phyloP scores from a whole-genome alignment of 2,888 invertebrate species.

The Thecocarcelia acutangulata region DNA sequence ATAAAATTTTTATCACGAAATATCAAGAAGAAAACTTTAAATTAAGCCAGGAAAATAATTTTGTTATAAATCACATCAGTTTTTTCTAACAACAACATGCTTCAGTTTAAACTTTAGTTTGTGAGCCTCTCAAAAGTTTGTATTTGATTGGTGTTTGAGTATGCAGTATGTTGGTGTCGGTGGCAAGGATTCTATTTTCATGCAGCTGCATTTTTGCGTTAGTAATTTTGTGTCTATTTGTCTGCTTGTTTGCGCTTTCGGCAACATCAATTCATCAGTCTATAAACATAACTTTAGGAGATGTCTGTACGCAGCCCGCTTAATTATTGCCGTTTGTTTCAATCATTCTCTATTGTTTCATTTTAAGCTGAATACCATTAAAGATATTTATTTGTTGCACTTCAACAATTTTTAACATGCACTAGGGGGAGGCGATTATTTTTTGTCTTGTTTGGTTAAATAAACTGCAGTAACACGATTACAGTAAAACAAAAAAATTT shows the following conservation, averaged over 20 bases:
- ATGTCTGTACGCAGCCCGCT: conserved; percentile 58
- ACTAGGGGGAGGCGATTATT: background rate
- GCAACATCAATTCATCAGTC: conserved; percentile 60
- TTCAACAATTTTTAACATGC: background rate
- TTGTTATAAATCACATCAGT: no score
- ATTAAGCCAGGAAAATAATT: no score
- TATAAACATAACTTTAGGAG: conserved; percentile 58
- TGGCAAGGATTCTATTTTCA: background rate
- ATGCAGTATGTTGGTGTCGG: background rate
- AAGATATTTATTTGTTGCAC: conserved; percentile 19
- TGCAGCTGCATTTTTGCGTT: background rate
- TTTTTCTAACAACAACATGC: no score
- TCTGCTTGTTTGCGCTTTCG: background rate
- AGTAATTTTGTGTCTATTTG: background rate
- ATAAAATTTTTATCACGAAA: background rate
- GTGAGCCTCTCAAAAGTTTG: no score
- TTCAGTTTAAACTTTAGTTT: no score
- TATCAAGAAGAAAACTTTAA: no score
- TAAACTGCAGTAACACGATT: no score
- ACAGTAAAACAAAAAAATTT: background rate
- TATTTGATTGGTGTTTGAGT: no score
- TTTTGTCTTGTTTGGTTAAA: no score
- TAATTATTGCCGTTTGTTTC: conserved; percentile 59
- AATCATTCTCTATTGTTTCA: conserved; percentile 41
- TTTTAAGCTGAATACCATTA: conserved; percentile 13